phyloP scores from a whole-genome alignment of 2,888 invertebrate species.

The Phrixothrix hirtus region DNA sequence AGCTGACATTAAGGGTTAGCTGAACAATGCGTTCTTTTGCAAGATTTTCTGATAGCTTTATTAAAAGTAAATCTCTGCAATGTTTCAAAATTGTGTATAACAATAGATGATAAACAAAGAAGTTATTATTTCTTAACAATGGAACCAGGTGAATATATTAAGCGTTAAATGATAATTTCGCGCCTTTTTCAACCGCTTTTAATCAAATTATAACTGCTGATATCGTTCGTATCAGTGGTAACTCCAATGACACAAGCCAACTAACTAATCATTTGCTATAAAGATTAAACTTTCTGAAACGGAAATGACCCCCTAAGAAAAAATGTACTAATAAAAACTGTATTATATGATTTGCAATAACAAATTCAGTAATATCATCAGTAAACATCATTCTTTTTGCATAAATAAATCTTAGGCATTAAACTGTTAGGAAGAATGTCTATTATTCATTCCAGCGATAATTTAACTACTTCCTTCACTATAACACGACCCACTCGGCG shows the following conservation, averaged over 20 bases:
- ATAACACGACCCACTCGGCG: slow-evolving; percentile 35
- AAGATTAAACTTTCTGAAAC: slow-evolving; percentile 10
- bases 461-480: slow-evolving; percentile 32
- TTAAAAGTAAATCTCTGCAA: no score
- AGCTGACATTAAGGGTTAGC: no score
- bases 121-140: no score
- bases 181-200: slow-evolving; percentile 13
- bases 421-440: slow-evolving; percentile 11
- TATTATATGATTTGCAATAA: neutral
- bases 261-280: neutral
- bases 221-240: slow-evolving; percentile 12
- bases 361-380: no score
- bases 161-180: no score
- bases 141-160: no score
- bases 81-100: no score
- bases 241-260: slow-evolving; percentile 8
- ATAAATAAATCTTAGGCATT: slow-evolving; percentile 18
- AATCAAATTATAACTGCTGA: slow-evolving; percentile 7
- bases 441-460: slow-evolving; percentile 31
- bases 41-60: no score
- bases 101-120: no score
- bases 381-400: no score
- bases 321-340: slow-evolving; percentile 6
- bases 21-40: no score
- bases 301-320: slow-evolving; percentile 14